Conservation (phyloP, 2,888 invertebrate genomes). For the Lepidonotus clava region DNA sequence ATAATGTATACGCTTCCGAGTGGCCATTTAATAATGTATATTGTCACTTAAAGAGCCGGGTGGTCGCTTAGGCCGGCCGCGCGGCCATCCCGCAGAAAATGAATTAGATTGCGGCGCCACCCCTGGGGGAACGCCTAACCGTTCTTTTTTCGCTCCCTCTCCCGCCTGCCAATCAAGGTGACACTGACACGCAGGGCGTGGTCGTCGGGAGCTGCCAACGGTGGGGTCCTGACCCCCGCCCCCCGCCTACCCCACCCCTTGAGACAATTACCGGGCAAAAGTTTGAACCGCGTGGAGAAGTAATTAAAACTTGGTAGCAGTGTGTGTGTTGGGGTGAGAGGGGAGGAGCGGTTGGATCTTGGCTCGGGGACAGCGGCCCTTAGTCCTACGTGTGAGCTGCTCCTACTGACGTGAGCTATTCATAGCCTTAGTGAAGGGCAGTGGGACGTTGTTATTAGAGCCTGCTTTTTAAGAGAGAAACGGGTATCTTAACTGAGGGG, state of each 20-base stretch:
- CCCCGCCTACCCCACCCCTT: background rate
- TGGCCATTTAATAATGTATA: slow-evolving; percentile 10
- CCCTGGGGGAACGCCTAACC: background rate
- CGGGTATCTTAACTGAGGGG: too few relatives aligned
- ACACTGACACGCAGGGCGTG: slow-evolving; percentile 6
- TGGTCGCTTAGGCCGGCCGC: background rate
- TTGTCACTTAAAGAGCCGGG: slow-evolving; percentile 1
- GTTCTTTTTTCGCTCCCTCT: background rate
- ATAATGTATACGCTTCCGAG: background rate
- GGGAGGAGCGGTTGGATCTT: too few relatives aligned
- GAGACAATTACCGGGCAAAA: slow-evolving; percentile 35
- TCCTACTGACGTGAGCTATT: too few relatives aligned
- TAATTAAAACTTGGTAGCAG: slow-evolving; percentile 44
- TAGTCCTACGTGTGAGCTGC: too few relatives aligned
- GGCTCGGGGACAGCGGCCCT: too few relatives aligned
- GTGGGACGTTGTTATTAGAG: too few relatives aligned
- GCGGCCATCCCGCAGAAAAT: slow-evolving; percentile 20
- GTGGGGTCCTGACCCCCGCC: background rate
- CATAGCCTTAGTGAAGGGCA: too few relatives aligned
- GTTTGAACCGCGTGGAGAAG: background rate
- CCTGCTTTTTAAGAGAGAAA: too few relatives aligned
- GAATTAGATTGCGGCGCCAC: slow-evolving; percentile 39
- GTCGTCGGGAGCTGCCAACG: background rate
- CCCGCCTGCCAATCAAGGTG: slow-evolving; percentile 28
- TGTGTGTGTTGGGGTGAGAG: too few relatives aligned